These are phyloP conservation scores for Orthosia gracilis DNA, from an alignment of 2,888 invertebrate species.

Conservation along the genomic window DNA sequence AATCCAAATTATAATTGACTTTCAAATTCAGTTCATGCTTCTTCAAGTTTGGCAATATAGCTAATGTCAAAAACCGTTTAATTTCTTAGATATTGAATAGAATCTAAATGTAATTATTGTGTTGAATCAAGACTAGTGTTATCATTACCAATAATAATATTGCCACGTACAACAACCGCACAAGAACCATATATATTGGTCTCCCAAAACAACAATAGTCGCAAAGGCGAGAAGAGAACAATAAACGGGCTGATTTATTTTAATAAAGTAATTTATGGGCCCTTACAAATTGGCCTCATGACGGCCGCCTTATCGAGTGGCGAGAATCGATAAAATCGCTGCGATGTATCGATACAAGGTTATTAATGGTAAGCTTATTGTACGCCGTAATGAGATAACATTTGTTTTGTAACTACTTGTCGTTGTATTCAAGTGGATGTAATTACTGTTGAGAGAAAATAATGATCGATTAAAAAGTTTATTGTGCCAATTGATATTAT, in stretches of 20 bases:
- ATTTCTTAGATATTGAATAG: background rate
- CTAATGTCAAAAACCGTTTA: background rate
- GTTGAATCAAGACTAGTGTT: background rate
- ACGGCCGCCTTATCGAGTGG: conserved; percentile 85
- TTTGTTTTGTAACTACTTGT: conserved; percentile 69
- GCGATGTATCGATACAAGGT: conserved; percentile 82
- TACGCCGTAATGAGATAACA: conserved; percentile 81
- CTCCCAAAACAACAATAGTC: conserved; percentile 81
- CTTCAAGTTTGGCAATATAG: too few species aligned
- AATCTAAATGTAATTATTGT: background rate
- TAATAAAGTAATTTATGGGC: conserved; percentile 90
- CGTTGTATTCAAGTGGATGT: conserved; percentile 30
- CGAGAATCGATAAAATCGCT: conserved; percentile 84
- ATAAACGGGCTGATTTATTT: conserved; percentile 89
- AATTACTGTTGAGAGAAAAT: conserved; percentile 11
- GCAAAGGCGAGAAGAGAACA: conserved; percentile 88
- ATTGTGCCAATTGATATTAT: background rate
- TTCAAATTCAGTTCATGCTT: background rate
- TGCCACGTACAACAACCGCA: background rate
- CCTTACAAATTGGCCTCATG: conserved; percentile 88
- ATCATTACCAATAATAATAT: background rate
- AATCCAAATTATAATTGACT: background rate
- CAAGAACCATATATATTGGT: conserved; percentile 62
- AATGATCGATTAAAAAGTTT: background rate
- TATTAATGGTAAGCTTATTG: conserved; percentile 86